Evolutionary conservation across 2,797 vertebrate species (phyloP).

Genomic region (Merluccius polli): DNA sequence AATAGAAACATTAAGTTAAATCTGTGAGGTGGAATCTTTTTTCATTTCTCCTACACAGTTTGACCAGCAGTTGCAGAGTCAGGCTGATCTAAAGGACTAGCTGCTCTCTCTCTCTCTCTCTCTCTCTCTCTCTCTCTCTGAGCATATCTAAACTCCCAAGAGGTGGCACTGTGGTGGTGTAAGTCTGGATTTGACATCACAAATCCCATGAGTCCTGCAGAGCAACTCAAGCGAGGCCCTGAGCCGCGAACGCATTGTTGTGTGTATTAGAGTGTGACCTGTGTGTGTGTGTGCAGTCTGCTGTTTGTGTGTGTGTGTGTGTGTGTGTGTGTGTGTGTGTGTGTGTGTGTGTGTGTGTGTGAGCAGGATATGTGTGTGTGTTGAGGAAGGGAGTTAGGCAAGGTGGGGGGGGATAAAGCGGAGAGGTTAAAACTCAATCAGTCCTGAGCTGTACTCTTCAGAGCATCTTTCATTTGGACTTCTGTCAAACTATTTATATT

Average conservation of each 20-base stretch:
- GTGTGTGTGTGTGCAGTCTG: constrained; percentile 21
- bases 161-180: constrained; percentile 50
- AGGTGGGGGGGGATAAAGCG: constrained; percentile 7
- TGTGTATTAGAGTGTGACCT: constrained; percentile 1
- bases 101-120: neutral
- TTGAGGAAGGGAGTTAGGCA: neutral
- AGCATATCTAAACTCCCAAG: constrained; percentile 43
- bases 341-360: neutral
- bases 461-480: neutral
- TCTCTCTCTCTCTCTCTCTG: constrained; percentile 7
- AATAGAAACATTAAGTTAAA: too few species aligned
- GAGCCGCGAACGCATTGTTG: constrained; percentile 47
- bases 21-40: neutral
- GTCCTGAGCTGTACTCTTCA: constrained; percentile 24
- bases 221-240: constrained; percentile 52
- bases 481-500: neutral
- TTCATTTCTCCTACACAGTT: neutral
- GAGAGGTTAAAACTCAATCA: constrained; percentile 47
- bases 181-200: constrained; percentile 65
- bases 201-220: constrained; percentile 61
- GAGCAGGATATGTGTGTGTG: neutral
- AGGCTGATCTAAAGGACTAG: too few species aligned
- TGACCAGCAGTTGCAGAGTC: constrained; percentile 39
- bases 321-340: neutral
- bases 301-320: too few species aligned